phyloP scores from a whole-genome alignment of 2,113 vertebrate species.

The Cricetomys ansorgei region DNA sequence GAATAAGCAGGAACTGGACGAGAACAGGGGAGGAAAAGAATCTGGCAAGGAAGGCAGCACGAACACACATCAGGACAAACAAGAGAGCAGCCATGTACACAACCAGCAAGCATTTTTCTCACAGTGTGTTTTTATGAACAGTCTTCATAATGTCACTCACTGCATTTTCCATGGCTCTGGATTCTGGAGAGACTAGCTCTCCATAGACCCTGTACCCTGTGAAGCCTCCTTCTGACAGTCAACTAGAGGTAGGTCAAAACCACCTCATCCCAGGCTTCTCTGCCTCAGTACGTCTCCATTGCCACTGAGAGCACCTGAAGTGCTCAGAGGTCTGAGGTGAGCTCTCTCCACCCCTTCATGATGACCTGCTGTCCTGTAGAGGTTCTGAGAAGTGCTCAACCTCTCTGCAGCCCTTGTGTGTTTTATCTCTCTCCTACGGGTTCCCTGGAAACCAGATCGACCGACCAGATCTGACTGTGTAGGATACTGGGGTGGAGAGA shows the following conservation, averaged over 20 bases:
- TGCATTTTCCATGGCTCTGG: background rate
- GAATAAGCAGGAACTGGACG: background rate
- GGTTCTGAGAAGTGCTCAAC: background rate
- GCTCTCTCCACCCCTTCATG: background rate
- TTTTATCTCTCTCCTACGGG: background rate
- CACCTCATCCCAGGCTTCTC: background rate
- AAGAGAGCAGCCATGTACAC: background rate
- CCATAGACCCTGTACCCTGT: accelerated
- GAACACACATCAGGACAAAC: background rate
- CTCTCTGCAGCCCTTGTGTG: background rate
- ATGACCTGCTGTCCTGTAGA: background rate
- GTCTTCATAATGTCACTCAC: background rate
- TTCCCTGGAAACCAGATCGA: slow-evolving; percentile 7
- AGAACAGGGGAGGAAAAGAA: background rate
- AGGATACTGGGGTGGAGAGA: background rate
- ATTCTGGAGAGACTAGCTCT: background rate
- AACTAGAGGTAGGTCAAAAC: accelerated
- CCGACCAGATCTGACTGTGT: background rate
- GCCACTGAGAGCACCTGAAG: background rate
- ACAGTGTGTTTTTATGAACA: background rate
- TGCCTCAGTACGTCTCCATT: background rate
- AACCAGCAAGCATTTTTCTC: background rate
- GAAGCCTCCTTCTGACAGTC: background rate
- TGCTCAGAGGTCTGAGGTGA: background rate
- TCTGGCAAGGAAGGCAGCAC: background rate